Evolutionary conservation across 1,140 invertebrate genomes (phyloP).

Genomic region (Tribolium madens): DNA sequence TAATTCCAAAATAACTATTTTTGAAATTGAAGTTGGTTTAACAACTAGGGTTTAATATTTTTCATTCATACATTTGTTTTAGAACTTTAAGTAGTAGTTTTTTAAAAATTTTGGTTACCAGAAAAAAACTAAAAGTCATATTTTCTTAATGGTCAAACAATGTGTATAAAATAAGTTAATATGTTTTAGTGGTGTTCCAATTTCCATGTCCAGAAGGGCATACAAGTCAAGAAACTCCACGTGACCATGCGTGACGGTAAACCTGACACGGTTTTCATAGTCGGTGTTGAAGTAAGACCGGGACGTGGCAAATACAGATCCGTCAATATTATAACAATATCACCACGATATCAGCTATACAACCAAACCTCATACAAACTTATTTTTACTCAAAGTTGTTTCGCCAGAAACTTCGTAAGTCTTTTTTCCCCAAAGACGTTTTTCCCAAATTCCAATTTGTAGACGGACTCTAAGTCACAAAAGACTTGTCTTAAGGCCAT

Average conservation of each 20-base stretch:
- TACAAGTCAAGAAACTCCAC: conserved; percentile 69
- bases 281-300: conserved; percentile 89
- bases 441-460: conserved; percentile 27
- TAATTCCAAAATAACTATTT: too few species aligned
- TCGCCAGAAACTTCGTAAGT: conserved; percentile 55
- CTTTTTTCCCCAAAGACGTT: not conserved
- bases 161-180: too few species aligned
- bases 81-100: too few species aligned
- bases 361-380: conserved; percentile 88
- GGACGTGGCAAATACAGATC: conserved; percentile 89
- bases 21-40: too few species aligned
- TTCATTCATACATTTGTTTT: too few species aligned
- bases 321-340: conserved; percentile 93
- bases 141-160: too few species aligned
- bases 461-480: conserved; percentile 49
- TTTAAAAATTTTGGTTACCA: too few species aligned
- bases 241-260: conserved; percentile 73
- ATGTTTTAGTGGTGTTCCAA: conserved; percentile 61
- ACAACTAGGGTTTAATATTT: too few species aligned
- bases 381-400: conserved; percentile 87
- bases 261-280: conserved; percentile 79
- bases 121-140: too few species aligned
- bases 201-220: conserved; percentile 80
- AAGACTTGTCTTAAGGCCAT: conserved; percentile 79
- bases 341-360: conserved; percentile 92